Evolutionary conservation across 2,113 vertebrate species (phyloP).

Genomic region (Perca schrenkii): DNA sequence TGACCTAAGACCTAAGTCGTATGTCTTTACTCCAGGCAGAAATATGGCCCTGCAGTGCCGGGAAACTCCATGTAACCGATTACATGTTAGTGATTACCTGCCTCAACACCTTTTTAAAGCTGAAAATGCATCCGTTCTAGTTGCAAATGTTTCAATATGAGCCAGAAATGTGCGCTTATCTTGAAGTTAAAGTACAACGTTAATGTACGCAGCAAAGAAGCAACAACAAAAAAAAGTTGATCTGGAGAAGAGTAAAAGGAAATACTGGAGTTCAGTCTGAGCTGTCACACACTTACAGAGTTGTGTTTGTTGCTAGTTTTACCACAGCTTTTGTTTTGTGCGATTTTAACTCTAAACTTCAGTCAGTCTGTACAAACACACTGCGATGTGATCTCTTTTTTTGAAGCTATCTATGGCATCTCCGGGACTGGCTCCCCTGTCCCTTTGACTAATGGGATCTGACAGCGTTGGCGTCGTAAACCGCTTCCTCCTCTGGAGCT

Average conservation of each 20-base stretch:
- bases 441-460: conserved; percentile 28
- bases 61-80: background rate
- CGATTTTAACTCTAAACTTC: background rate
- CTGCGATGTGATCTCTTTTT: background rate
- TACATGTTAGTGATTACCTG: background rate
- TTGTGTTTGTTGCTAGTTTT: no score
- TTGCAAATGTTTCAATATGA: background rate
- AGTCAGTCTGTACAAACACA: background rate
- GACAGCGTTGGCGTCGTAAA: conserved; percentile 51
- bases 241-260: no score
- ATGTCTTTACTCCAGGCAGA: conserved; percentile 12
- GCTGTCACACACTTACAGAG: no score
- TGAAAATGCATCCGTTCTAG: background rate
- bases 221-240: no score
- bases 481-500: conserved; percentile 38
- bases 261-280: no score
- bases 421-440: conserved; percentile 21
- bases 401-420: conserved; percentile 47
- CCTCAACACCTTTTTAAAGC: background rate
- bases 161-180: background rate
- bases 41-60: background rate
- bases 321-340: background rate
- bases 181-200: background rate
- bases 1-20: conserved; percentile 53
- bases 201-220: no score